These are phyloP conservation scores for Poeciliopsis retropinna DNA, from an alignment of 2,113 vertebrate genomes.

Conservation along the genomic window DNA sequence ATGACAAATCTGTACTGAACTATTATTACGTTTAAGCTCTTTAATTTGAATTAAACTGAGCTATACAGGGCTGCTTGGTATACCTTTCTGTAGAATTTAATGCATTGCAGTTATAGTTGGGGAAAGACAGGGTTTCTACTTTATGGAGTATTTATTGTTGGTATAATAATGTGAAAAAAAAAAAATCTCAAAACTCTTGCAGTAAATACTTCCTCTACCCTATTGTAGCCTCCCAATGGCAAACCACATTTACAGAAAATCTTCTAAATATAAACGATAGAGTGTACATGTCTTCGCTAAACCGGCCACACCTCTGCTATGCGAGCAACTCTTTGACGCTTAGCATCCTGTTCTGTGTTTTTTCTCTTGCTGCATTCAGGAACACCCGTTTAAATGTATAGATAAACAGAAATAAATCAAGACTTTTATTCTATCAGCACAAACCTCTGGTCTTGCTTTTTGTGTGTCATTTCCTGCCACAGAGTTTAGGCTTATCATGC, in stretches of 20 bases:
- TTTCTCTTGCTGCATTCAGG: constrained; percentile 83
- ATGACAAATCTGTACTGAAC: constrained; percentile 67
- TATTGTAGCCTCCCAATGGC: constrained; percentile 57
- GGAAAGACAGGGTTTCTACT: constrained; percentile 70
- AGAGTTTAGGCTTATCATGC: neutral
- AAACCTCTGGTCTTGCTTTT: constrained; percentile 31
- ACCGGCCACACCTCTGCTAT: constrained; percentile 81
- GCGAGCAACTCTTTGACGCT: constrained; percentile 76
- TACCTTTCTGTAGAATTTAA: constrained; percentile 51
- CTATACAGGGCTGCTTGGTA: constrained; percentile 55
- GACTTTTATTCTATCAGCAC: constrained; percentile 85
- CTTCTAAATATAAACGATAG: constrained; percentile 60
- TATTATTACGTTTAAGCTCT: constrained; percentile 37
- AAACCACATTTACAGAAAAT: constrained; percentile 53
- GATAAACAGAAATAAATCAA: constrained; percentile 83
- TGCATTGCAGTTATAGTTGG: constrained; percentile 52
- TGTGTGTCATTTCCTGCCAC: neutral
- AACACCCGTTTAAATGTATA: constrained; percentile 85
- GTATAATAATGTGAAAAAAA: constrained; percentile 67
- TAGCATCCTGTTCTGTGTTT: constrained; percentile 80
- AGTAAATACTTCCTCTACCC: constrained; percentile 58
- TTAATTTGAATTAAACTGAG: constrained; percentile 45
- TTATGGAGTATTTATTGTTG: constrained; percentile 55
- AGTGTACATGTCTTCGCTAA: constrained; percentile 76
- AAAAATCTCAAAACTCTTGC: constrained; percentile 55